Conservation (phyloP, 2,888 invertebrate genomes). For the Cantharis rufa region DNA sequence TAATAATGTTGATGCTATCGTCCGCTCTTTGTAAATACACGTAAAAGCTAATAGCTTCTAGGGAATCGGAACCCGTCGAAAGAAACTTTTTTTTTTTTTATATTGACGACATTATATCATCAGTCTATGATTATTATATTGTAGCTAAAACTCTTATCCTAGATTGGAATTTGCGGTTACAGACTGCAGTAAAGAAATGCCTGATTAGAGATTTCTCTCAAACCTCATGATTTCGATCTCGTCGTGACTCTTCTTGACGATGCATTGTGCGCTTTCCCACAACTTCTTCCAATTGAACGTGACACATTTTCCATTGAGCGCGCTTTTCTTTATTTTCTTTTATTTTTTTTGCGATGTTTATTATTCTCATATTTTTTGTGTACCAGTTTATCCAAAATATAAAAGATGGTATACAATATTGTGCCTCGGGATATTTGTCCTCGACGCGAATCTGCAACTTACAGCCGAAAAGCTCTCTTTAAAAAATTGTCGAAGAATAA, state of each 20-base stretch:
- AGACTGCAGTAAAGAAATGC: not conserved
- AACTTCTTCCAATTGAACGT: not conserved
- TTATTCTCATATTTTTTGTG: not conserved
- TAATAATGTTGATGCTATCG: not conserved
- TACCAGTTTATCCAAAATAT: not conserved
- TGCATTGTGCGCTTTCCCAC: not conserved
- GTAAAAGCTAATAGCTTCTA: not conserved
- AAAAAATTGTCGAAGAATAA: not conserved
- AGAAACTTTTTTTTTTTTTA: no score
- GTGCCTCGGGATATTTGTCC: not conserved
- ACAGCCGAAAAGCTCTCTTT: not conserved
- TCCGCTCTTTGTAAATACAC: not conserved
- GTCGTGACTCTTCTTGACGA: not conserved
- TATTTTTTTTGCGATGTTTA: not conserved
- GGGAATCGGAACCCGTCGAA: not conserved
- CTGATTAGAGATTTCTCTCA: not conserved
- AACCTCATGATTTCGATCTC: not conserved
- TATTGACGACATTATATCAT: not conserved
- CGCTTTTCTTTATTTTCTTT: not conserved
- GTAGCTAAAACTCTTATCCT: not conserved
- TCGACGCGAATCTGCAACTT: not conserved
- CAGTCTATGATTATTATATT: not conserved
- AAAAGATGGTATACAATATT: not conserved
- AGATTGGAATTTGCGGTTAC: not conserved
- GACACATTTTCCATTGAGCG: not conserved